Conservation (phyloP, 2,113 vertebrate genomes). For the Anser brachyrhynchus region DNA sequence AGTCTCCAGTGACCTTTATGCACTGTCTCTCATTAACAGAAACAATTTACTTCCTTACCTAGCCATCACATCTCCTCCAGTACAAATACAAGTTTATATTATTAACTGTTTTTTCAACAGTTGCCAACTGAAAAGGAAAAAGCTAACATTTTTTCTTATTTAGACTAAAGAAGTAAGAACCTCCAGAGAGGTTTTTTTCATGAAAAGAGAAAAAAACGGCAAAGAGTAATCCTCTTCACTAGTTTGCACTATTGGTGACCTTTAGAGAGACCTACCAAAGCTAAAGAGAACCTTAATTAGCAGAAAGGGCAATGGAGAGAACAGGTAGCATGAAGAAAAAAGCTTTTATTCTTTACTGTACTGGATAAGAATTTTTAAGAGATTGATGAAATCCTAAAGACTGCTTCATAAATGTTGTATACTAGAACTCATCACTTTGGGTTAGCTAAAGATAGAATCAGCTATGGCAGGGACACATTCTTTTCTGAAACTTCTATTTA, state of each 20-base stretch:
- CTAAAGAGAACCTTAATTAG: constrained; percentile 72
- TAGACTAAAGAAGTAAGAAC: constrained; percentile 30
- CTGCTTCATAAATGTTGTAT: constrained; percentile 21
- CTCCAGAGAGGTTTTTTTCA: background rate
- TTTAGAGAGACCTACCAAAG: constrained; percentile 73
- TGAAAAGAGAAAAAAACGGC: constrained; percentile 4
- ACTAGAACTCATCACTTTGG: background rate
- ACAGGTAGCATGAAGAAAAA: constrained; percentile 26
- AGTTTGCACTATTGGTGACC: constrained; percentile 66
- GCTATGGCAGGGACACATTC: background rate
- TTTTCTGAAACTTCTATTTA: background rate
- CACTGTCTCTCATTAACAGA: background rate
- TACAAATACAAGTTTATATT: background rate
- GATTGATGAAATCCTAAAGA: background rate
- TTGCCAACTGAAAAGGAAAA: background rate
- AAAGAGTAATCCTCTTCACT: constrained; percentile 60
- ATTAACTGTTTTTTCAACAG: background rate
- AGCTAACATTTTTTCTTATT: background rate
- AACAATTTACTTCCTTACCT: background rate
- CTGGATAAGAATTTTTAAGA: constrained; percentile 64
- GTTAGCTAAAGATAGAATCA: background rate
- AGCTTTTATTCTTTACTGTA: constrained; percentile 52
- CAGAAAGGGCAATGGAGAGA: constrained; percentile 71
- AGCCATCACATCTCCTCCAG: background rate
- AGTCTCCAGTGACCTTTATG: background rate